These are phyloP conservation scores for Noctua fimbriata DNA, from an alignment of 2,888 invertebrate genomes.

Conservation along the genomic window DNA sequence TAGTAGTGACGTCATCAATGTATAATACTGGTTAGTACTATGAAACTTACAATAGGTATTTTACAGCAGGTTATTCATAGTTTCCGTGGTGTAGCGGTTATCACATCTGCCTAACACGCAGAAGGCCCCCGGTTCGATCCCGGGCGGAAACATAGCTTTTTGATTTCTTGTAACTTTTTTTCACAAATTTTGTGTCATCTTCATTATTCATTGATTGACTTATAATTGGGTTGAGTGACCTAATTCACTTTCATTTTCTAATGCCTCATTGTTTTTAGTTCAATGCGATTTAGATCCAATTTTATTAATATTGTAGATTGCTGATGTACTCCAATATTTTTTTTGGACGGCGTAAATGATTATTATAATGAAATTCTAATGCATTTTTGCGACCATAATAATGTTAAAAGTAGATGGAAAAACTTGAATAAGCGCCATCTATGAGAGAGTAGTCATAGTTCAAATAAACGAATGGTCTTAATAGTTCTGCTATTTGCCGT, in stretches of 20 bases:
- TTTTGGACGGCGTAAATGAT: no score
- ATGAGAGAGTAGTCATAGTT: slow-evolving; percentile 2
- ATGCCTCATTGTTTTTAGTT: no score
- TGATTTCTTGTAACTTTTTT: slow-evolving; percentile 49
- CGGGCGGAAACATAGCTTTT: slow-evolving; percentile 93
- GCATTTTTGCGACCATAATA: no score
- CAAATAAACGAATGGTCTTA: background rate
- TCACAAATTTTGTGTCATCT: slow-evolving; percentile 34
- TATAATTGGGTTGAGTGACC: background rate
- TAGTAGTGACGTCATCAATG: no score
- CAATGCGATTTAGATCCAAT: no score
- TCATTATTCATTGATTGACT: background rate
- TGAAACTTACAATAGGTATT: no score
- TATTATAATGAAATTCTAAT: background rate
- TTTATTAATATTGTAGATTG: no score
- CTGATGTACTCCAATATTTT: no score
- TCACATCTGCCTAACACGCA: slow-evolving; percentile 98
- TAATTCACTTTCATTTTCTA: background rate
- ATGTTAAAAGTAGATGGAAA: no score
- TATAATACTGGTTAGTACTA: no score
- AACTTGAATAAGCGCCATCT: slow-evolving; percentile 46
- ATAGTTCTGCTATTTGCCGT: slow-evolving; percentile 25
- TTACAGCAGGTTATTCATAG: slow-evolving; percentile 61
- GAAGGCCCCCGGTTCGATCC: slow-evolving; percentile 97
- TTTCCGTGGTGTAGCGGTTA: slow-evolving; percentile 97